Evolutionary conservation across 1,140 invertebrate species (phyloP).

Genomic region (Campoletis sonorensis): DNA sequence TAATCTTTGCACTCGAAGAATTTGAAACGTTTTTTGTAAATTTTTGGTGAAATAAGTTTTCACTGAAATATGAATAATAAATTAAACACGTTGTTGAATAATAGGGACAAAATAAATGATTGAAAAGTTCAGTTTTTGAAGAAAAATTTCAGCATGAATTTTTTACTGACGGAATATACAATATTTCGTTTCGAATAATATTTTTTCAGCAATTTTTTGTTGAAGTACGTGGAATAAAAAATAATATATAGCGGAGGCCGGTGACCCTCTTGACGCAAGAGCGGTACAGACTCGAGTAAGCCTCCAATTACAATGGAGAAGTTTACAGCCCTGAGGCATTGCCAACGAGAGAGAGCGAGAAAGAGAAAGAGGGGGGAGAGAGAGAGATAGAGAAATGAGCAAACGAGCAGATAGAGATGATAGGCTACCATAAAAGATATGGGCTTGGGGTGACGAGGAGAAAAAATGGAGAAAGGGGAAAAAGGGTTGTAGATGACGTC

Average conservation of each 20-base stretch:
- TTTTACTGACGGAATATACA: no score
- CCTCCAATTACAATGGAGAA: conserved; percentile 55
- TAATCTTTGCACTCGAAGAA: no score
- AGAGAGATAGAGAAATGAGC: not conserved
- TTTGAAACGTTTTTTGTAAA: no score
- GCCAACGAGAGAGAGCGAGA: conserved; percentile 5
- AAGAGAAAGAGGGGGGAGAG: not conserved
- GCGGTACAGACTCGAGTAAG: conserved; percentile 37
- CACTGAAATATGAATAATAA: no score
- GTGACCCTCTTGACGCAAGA: conserved; percentile 45
- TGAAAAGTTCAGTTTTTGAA: not conserved
- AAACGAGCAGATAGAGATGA: conserved; percentile 4
- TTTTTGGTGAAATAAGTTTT: no score
- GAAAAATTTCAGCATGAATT: not conserved
- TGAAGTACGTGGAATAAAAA: conserved; percentile 13
- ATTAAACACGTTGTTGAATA: no score
- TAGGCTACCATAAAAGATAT: not conserved
- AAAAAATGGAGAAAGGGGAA: not conserved
- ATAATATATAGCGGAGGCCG: conserved; percentile 21
- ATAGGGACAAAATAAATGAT: not conserved
- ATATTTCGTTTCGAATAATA: no score
- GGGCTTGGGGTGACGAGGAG: not conserved
- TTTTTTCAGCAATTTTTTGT: no score
- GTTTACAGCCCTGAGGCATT: conserved; percentile 44
- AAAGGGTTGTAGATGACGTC: conserved; percentile 18